These are phyloP conservation scores for Typhlichthys subterraneus DNA, from an alignment of 2,797 vertebrate genomes.

Conservation along the genomic window DNA sequence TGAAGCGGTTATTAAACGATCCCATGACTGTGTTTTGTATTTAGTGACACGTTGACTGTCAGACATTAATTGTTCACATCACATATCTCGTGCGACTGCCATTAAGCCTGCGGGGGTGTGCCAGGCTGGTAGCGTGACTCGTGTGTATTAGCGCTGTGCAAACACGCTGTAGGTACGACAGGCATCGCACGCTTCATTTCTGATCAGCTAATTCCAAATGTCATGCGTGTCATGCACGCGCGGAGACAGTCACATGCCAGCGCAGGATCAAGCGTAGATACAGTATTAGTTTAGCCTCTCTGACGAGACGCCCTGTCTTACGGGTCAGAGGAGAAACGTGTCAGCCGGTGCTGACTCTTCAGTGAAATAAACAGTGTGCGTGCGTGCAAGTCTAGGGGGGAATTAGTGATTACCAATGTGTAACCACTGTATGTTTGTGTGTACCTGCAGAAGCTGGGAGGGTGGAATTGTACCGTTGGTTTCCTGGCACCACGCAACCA, in stretches of 20 bases:
- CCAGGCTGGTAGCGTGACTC: constrained; percentile 23
- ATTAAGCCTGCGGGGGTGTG: constrained; percentile 1
- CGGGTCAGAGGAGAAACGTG: constrained; percentile 72
- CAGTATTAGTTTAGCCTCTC: constrained; percentile 62
- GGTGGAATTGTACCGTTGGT: constrained; percentile 89
- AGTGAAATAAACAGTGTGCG: constrained; percentile 44
- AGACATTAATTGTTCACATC: constrained; percentile 1
- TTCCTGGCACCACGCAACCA: constrained; percentile 97
- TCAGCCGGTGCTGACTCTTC: constrained; percentile 59
- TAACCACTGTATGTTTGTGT: constrained; percentile 1
- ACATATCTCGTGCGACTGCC: constrained; percentile 17
- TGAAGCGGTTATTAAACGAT: constrained; percentile 16
- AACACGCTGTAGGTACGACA: constrained; percentile 31
- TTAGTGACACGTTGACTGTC: constrained; percentile 19
- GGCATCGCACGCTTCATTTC: constrained; percentile 38
- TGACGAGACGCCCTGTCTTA: constrained; percentile 67
- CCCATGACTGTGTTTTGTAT: too few relatives aligned
- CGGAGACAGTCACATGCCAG: constrained; percentile 69
- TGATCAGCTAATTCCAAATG: constrained; percentile 54
- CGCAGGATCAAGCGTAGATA: constrained; percentile 62
- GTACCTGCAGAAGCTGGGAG: constrained; percentile 93
- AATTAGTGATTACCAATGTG: not conserved
- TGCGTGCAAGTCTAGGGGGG: constrained; percentile 14
- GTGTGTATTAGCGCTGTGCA: constrained; percentile 29
- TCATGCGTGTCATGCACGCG: constrained; percentile 40